Evolutionary conservation across 2,113 vertebrate species (phyloP).

Genomic region (Myiopsitta monachus): DNA sequence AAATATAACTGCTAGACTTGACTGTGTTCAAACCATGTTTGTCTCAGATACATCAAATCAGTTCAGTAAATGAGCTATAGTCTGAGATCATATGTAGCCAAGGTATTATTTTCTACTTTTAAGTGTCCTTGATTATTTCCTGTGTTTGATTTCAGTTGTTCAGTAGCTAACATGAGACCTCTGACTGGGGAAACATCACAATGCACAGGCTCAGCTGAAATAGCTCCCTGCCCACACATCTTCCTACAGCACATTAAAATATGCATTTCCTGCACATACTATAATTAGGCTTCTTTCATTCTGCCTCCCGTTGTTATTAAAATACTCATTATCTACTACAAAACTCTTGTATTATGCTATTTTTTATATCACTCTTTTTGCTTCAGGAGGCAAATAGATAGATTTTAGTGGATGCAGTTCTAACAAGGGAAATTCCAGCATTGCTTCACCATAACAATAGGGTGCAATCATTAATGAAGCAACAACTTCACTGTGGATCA

Average conservation of each 20-base stretch:
- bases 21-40: not conserved
- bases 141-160: not conserved
- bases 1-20: not conserved
- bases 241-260: constrained; percentile 28
- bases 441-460: not conserved
- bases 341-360: not conserved
- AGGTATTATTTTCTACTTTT: not conserved
- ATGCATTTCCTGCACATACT: constrained; percentile 20
- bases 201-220: constrained; percentile 18
- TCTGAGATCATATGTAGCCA: not conserved
- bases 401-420: not conserved
- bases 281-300: constrained; percentile 47
- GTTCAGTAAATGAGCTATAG: not conserved
- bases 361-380: not conserved
- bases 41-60: not conserved
- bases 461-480: not conserved
- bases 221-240: constrained; percentile 50
- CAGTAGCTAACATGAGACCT: not conserved
- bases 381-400: not conserved
- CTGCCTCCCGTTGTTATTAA: not conserved
- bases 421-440: not conserved
- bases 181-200: not conserved
- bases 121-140: constrained; percentile 4
- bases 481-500: not conserved
- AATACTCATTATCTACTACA: constrained; percentile 39